Conservation (phyloP, 2,888 invertebrate species). For the Crioceris asparagi region DNA sequence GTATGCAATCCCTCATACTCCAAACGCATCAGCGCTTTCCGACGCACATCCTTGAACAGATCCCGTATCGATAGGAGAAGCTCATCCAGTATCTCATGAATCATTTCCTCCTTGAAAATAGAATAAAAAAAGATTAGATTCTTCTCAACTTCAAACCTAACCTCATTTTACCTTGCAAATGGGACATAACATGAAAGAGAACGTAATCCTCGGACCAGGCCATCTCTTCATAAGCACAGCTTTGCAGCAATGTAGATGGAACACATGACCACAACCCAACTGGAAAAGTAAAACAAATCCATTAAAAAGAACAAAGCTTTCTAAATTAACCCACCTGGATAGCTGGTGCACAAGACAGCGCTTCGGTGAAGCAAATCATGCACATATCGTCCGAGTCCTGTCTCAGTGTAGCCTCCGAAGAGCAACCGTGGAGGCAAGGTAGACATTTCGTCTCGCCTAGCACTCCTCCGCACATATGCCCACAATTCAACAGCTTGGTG, state of each 20-base stretch:
- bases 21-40: slow-evolving; percentile 90
- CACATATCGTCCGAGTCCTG: slow-evolving; percentile 99
- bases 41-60: slow-evolving; percentile 78
- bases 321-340: slow-evolving; percentile 51
- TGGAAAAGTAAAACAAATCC: slow-evolving; percentile 34
- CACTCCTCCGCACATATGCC: slow-evolving; percentile 93
- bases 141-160: too few species aligned
- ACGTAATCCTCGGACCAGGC: slow-evolving; percentile 93
- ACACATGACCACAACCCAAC: slow-evolving; percentile 90
- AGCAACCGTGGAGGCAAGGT: slow-evolving; percentile 83
- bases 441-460: slow-evolving; percentile 71
- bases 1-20: slow-evolving; percentile 90
- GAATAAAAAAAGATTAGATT: slow-evolving; percentile 1
- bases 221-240: slow-evolving; percentile 77
- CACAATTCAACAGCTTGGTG: slow-evolving; percentile 69
- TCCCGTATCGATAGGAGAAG: slow-evolving; percentile 69
- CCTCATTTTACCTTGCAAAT: slow-evolving; percentile 81
- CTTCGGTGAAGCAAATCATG: slow-evolving; percentile 98
- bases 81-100: slow-evolving; percentile 69
- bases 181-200: slow-evolving; percentile 91
- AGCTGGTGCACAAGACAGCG: slow-evolving; percentile 89
- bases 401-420: slow-evolving; percentile 46
- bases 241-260: slow-evolving; percentile 86
- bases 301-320: neutral
- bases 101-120: slow-evolving; percentile 58